Evolutionary conservation across 2,113 vertebrate genomes (phyloP).

Genomic region (Ameiurus melas): DNA sequence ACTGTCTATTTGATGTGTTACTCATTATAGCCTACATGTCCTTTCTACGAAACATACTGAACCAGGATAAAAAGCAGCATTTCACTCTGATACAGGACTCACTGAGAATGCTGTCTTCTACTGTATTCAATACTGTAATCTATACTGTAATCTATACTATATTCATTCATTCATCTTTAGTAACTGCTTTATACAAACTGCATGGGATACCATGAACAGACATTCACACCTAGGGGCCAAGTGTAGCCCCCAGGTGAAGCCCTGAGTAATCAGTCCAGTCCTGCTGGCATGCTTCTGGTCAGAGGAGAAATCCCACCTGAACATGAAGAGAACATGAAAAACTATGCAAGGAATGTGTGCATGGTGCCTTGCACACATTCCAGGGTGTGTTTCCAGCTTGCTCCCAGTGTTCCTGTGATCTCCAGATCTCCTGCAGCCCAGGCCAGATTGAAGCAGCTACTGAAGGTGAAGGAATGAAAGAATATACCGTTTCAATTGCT

Average conservation of each 20-base stretch:
- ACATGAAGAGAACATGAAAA: neutral
- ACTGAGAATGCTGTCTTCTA: neutral
- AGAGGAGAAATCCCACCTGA: neutral
- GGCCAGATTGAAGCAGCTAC: neutral
- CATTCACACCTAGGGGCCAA: neutral
- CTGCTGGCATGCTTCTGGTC: neutral
- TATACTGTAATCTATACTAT: neutral
- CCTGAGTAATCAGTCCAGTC: neutral
- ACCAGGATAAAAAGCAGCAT: conserved; percentile 29
- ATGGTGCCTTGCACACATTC: neutral
- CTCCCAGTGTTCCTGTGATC: neutral
- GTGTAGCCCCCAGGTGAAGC: neutral
- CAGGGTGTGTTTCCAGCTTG: neutral
- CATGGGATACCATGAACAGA: neutral
- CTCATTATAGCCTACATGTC: conserved; percentile 27
- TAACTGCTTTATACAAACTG: neutral
- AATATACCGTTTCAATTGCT: neutral
- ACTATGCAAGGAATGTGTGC: too few relatives aligned
- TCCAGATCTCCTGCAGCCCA: neutral
- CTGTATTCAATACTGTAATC: neutral
- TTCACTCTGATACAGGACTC: neutral
- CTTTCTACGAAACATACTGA: conserved; percentile 39
- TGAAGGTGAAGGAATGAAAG: neutral
- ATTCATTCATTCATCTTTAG: neutral
- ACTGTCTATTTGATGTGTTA: conserved; percentile 33